phyloP scores from a whole-genome alignment of 2,888 invertebrate species.

The Drosophila stalkeri region DNA sequence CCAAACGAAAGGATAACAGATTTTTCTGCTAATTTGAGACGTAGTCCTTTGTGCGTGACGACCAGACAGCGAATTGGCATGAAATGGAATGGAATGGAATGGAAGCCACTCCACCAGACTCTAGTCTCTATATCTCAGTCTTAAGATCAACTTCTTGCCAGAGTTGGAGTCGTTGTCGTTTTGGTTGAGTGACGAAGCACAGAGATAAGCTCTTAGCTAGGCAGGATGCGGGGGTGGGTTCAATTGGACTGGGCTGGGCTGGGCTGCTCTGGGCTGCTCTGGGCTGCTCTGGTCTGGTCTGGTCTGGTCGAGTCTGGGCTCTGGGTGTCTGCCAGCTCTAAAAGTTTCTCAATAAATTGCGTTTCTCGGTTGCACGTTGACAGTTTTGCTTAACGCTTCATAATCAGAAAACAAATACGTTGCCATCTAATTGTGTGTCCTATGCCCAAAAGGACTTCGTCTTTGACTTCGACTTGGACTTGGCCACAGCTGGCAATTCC shows the following conservation, averaged over 20 bases:
- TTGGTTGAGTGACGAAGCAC: slow-evolving; percentile 80
- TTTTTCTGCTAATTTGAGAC: slow-evolving; percentile 82
- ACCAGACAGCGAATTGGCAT: slow-evolving; percentile 36
- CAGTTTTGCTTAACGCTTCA: slow-evolving; percentile 85
- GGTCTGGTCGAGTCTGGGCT: not conserved
- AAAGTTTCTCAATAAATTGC: slow-evolving; percentile 84
- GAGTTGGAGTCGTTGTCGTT: slow-evolving; percentile 49
- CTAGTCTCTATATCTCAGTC: slow-evolving; percentile 52
- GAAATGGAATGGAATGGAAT: slow-evolving; percentile 18
- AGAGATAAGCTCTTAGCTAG: slow-evolving; percentile 72
- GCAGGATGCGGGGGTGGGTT: slow-evolving; percentile 37
- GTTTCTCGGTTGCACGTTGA: slow-evolving; percentile 80
- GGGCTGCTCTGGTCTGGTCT: not conserved
- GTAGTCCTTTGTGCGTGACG: slow-evolving; percentile 84
- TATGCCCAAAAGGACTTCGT: slow-evolving; percentile 30
- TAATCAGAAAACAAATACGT: slow-evolving; percentile 84
- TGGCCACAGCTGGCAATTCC: slow-evolving; percentile 61
- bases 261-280: too few relatives aligned
- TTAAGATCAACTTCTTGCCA: slow-evolving; percentile 75
- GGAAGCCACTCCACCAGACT: slow-evolving; percentile 14
- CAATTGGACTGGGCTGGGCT: too few relatives aligned
- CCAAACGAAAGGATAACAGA: slow-evolving; percentile 83
- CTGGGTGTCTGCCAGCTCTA: slow-evolving; percentile 33
- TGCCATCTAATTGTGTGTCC: slow-evolving; percentile 80
- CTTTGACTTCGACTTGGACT: slow-evolving; percentile 33